A percentile compares a stretch with the other conserved stretches of the same genome.
Conservation (phyloP, 2,888 invertebrate species). For the Agrypnus murinus region DNA sequence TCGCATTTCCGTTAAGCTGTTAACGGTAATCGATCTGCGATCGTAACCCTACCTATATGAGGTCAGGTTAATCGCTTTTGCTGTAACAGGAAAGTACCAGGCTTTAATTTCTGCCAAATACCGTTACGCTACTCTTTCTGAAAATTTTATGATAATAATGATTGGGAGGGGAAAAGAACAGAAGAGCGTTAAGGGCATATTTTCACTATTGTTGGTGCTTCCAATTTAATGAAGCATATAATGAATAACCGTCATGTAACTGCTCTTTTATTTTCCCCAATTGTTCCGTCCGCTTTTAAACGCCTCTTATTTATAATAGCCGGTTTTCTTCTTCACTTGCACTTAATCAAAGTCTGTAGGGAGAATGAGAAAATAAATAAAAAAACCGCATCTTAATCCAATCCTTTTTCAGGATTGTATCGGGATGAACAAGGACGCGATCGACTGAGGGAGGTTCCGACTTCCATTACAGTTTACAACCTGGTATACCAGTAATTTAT, state of each 20-base stretch:
- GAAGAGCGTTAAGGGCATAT: neutral
- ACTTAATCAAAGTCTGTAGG: constrained; percentile 47
- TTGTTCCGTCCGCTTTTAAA: neutral
- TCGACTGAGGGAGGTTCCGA: constrained; percentile 52
- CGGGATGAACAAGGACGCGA: constrained; percentile 57
- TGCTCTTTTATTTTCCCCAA: constrained; percentile 8
- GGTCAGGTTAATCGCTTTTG: constrained; percentile 49
- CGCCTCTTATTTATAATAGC: constrained; percentile 25
- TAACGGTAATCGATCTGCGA: constrained; percentile 57
- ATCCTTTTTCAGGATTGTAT: constrained; percentile 57
- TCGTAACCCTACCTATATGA: constrained; percentile 52
- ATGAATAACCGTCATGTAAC: constrained; percentile 10
- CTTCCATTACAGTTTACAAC: constrained; percentile 59
- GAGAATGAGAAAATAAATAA: constrained; percentile 48
- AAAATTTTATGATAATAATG: constrained; percentile 26
- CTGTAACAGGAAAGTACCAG: constrained; percentile 36
- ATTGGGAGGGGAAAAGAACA: constrained; percentile 5
- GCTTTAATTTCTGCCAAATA: constrained; percentile 46
- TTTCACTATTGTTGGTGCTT: neutral
- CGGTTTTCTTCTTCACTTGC: constrained; percentile 12
- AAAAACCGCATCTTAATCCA: constrained; percentile 60
- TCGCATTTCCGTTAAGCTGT: constrained; percentile 57
- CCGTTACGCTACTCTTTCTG: constrained; percentile 17
- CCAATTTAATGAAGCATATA: constrained; percentile 6
- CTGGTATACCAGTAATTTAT: constrained; percentile 60